These are phyloP conservation scores for Muricea muricata DNA, from an alignment of 92 coral and sea anemone genomes.

Conservation along the genomic window DNA sequence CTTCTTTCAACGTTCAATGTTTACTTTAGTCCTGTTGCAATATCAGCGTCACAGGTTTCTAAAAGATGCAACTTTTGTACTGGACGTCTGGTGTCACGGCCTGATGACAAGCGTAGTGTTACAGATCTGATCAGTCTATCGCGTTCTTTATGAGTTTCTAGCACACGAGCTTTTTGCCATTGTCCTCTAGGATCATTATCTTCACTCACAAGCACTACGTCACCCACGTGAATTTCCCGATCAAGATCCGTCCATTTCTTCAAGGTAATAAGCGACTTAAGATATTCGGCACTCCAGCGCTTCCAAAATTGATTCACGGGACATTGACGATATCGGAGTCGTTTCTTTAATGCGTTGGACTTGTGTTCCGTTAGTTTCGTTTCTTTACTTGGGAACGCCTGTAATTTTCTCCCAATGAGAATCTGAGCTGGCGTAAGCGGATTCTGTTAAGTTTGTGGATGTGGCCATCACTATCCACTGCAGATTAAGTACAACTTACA, in stretches of 20 bases:
- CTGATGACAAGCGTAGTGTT: conserved; percentile 28
- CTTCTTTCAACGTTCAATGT: neutral
- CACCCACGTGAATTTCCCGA: conserved; percentile 38
- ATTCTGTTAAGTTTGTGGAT: too few species aligned
- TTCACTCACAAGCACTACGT: conserved; percentile 51
- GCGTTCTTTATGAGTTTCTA: conserved; percentile 25
- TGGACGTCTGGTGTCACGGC: conserved; percentile 46
- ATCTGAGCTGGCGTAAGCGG: conserved; percentile 45
- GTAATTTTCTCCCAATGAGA: conserved; percentile 37
- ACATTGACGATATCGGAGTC: conserved; percentile 44
- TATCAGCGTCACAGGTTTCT: conserved; percentile 45
- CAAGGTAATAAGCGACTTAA: conserved; percentile 42
- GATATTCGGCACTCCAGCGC: conserved; percentile 54
- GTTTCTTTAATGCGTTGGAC: conserved; percentile 45
- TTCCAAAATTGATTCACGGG: conserved; percentile 52
- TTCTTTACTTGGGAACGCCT: conserved; percentile 27
- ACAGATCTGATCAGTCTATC: conserved; percentile 45
- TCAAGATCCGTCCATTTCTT: conserved; percentile 39
- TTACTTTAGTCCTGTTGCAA: conserved; percentile 28
- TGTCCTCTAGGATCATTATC: conserved; percentile 42
- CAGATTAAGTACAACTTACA: too few species aligned
- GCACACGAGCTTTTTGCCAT: conserved; percentile 43
- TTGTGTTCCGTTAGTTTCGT: conserved; percentile 33
- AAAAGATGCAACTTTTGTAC: conserved; percentile 51
- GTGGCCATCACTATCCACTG: too few species aligned